Conservation (phyloP, 1,140 invertebrate species). For the Heliothis virescens region DNA sequence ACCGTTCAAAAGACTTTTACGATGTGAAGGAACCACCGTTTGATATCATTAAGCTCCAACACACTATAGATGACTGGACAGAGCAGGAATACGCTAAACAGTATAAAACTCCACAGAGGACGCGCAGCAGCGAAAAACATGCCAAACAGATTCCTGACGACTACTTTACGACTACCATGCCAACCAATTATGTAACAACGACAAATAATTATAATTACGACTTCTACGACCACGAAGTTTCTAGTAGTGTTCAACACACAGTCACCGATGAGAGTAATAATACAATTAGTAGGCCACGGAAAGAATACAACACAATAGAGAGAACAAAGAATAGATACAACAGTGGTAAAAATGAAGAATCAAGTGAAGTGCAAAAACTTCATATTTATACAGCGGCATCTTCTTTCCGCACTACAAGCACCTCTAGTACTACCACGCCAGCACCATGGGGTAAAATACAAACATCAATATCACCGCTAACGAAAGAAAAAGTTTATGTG, state of each 20-base stretch:
- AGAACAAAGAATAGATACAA: constrained; percentile 65
- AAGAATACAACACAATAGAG: constrained; percentile 74
- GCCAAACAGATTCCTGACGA: constrained; percentile 92
- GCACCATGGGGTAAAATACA: constrained; percentile 89
- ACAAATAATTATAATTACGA: constrained; percentile 76
- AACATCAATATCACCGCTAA: constrained; percentile 90
- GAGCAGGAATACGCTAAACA: constrained; percentile 90
- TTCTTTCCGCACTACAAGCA: constrained; percentile 76
- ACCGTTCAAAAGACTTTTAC: constrained; percentile 74
- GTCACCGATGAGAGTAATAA: constrained; percentile 76
- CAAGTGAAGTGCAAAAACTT: constrained; percentile 64
- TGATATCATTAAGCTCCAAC: constrained; percentile 91
- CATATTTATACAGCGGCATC: constrained; percentile 80
- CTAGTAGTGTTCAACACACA: constrained; percentile 85
- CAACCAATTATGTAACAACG: constrained; percentile 70
- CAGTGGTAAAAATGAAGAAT: constrained; percentile 64
- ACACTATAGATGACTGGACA: constrained; percentile 94
- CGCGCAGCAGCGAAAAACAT: constrained; percentile 86
- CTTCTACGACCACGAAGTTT: constrained; percentile 86
- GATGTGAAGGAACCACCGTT: constrained; percentile 87
- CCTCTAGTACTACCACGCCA: constrained; percentile 71
- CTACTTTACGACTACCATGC: constrained; percentile 89
- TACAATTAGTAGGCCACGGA: constrained; percentile 58
- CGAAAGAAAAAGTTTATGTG: constrained; percentile 92
- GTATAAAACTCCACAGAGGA: constrained; percentile 79